These are phyloP conservation scores for Penaeus vannamei DNA, from an alignment of 1,140 invertebrate species.

Conservation along the genomic window DNA sequence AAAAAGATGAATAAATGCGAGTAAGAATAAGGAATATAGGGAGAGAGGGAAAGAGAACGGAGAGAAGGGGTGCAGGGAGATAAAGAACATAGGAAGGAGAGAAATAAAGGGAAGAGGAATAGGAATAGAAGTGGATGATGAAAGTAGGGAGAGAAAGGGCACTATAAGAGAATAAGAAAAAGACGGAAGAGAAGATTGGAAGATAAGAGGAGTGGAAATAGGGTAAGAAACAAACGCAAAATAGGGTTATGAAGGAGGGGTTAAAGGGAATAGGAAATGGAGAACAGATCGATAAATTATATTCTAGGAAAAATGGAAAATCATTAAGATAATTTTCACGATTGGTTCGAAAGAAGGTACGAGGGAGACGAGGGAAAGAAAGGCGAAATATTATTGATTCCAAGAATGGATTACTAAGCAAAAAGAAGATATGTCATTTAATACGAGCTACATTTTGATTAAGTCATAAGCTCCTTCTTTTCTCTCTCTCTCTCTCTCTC, in stretches of 20 bases:
- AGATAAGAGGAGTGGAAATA: slow-evolving; percentile 13
- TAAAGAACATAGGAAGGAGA: not conserved
- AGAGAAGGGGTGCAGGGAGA: not conserved
- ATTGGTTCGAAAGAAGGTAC: no score
- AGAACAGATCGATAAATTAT: no score
- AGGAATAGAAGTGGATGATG: not conserved
- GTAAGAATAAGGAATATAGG: not conserved
- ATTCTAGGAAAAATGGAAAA: no score
- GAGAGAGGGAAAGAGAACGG: not conserved
- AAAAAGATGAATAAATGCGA: no score
- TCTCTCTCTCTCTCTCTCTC: no score
- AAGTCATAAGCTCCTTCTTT: no score
- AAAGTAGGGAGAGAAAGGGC: not conserved
- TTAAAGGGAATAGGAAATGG: no score
- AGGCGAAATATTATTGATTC: no score
- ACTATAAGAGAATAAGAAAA: not conserved
- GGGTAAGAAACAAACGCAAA: not conserved
- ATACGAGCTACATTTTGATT: no score
- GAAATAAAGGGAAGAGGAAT: not conserved
- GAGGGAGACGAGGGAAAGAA: no score
- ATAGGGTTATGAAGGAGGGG: no score
- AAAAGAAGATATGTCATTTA: not conserved
- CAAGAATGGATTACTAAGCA: not conserved
- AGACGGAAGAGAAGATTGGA: not conserved
- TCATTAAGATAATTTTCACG: no score